Conservation (phyloP, 2,113 vertebrate genomes). For the Phoenicopterus ruber region DNA sequence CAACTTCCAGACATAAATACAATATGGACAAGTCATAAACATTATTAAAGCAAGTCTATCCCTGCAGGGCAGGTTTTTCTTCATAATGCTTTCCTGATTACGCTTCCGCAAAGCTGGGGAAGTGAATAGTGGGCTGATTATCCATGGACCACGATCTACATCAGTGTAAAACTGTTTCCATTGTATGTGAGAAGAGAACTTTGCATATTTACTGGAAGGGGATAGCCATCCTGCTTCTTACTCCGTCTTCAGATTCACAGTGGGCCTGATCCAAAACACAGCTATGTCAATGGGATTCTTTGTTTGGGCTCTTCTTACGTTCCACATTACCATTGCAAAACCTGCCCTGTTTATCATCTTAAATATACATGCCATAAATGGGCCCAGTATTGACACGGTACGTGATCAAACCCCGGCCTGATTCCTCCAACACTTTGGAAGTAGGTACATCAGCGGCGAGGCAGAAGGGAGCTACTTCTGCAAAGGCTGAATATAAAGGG, state of each 20-base stretch:
- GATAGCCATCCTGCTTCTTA: slow-evolving; percentile 28
- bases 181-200: slow-evolving; percentile 69
- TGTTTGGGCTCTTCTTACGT: background rate
- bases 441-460: background rate
- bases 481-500: background rate
- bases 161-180: slow-evolving; percentile 70
- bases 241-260: background rate
- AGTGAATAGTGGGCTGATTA: slow-evolving; percentile 78
- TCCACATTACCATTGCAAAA: background rate
- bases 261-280: background rate
- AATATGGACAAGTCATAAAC: slow-evolving; percentile 67
- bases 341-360: background rate
- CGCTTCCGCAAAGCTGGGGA: slow-evolving; percentile 69
- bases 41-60: slow-evolving; percentile 69
- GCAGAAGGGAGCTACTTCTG: background rate
- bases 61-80: slow-evolving; percentile 72
- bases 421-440: background rate
- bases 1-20: slow-evolving; percentile 61
- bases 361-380: background rate
- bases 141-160: slow-evolving; percentile 69
- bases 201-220: slow-evolving; percentile 71
- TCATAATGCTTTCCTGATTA: slow-evolving; percentile 76
- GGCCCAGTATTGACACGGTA: background rate
- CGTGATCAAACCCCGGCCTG: background rate
- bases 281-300: background rate